Evolutionary conservation across 2,113 vertebrate genomes (phyloP).

Genomic region (Lagopus muta): DNA sequence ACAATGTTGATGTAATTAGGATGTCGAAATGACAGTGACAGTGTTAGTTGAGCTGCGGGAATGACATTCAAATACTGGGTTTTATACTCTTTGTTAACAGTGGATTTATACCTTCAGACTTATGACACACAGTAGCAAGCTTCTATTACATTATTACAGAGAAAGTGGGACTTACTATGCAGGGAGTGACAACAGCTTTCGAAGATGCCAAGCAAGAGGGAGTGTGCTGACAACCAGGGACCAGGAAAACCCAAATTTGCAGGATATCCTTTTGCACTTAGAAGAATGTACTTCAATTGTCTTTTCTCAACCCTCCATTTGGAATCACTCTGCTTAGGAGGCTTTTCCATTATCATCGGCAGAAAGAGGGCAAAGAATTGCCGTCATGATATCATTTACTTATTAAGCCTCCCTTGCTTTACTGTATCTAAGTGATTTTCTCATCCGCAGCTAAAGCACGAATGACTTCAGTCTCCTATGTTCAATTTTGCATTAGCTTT

Average conservation of each 20-base stretch:
- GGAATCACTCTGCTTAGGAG: background rate
- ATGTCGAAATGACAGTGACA: constrained; percentile 49
- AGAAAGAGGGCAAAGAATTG: background rate
- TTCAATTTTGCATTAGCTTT: background rate
- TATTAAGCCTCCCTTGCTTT: background rate
- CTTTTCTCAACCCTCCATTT: background rate
- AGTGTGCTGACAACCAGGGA: background rate
- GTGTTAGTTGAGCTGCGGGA: background rate
- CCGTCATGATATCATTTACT: background rate
- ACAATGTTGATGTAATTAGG: constrained; percentile 49
- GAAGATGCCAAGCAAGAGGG: background rate
- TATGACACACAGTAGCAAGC: background rate
- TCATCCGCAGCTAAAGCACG: background rate
- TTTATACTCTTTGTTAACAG: constrained; percentile 15
- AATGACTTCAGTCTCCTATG: background rate
- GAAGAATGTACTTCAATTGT: background rate
- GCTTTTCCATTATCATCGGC: background rate
- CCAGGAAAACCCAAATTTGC: background rate
- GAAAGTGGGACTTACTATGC: background rate
- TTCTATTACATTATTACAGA: background rate
- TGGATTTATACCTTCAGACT: constrained; percentile 1
- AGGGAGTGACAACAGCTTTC: background rate
- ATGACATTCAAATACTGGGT: constrained; percentile 26
- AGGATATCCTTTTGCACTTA: background rate
- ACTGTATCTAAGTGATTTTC: background rate